Conservation (phyloP, 1,140 invertebrate genomes). For the Ceratosolen fusciceps region DNA sequence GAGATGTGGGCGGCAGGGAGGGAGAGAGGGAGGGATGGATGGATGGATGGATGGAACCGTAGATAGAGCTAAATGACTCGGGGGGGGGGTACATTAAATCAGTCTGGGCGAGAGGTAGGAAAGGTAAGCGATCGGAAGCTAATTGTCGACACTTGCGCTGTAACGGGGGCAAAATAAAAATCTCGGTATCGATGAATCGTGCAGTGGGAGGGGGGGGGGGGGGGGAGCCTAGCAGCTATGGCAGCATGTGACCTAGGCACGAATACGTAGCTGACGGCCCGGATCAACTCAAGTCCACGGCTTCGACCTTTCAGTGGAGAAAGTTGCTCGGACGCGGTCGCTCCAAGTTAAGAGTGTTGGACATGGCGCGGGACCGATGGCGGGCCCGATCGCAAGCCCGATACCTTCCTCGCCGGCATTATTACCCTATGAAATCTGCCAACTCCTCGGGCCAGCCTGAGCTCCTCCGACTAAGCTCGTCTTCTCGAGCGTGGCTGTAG, state of each 20-base stretch:
- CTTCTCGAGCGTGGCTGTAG: neutral
- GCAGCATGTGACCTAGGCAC: constrained; percentile 31
- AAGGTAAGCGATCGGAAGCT: neutral
- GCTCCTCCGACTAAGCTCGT: neutral
- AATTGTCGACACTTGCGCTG: neutral
- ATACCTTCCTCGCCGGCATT: neutral
- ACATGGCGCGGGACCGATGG: neutral
- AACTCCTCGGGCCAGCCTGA: neutral
- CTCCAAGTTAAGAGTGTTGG: neutral
- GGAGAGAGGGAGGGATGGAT: too few species aligned
- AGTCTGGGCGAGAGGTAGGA: too few species aligned
- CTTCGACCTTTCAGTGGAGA: constrained; percentile 29
- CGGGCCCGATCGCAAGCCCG: neutral
- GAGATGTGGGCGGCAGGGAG: too few species aligned
- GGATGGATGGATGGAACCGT: too few species aligned
- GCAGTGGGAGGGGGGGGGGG: too few species aligned
- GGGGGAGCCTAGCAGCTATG: too few species aligned
- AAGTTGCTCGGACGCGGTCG: constrained; percentile 3
- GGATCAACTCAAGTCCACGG: neutral
- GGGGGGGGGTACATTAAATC: too few species aligned
- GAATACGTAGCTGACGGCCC: constrained; percentile 1
- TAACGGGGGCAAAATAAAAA: neutral
- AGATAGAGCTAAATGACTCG: too few species aligned
- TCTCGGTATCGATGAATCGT: constrained; percentile 17
- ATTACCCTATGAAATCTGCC: constrained; percentile 12